Percentiles rank a stretch among this genome's conserved stretches.
Evolutionary conservation across 2,888 invertebrate genomes (phyloP).

Genomic region (Nomada ruficornis): DNA sequence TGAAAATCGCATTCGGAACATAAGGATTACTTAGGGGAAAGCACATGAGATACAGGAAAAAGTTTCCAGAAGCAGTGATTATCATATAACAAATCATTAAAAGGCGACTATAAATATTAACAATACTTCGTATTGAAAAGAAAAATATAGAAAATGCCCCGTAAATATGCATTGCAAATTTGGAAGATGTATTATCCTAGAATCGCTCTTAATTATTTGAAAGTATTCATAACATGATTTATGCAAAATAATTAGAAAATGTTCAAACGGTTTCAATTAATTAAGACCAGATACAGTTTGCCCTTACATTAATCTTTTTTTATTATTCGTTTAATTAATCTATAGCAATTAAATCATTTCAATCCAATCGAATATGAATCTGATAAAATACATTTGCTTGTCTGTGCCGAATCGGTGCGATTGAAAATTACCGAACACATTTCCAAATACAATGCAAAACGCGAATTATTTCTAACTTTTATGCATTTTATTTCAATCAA

Average conservation of each 20-base stretch:
- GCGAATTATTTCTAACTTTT: background rate
- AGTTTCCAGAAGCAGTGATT: background rate
- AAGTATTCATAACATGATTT: background rate
- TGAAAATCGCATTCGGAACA: background rate
- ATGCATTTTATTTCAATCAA: background rate
- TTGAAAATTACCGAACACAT: too few species aligned
- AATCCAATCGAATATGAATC: too few species aligned
- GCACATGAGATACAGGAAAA: background rate
- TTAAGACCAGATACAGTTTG: too few species aligned
- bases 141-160: background rate
- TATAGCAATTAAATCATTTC: too few species aligned
- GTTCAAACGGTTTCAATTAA: background rate
- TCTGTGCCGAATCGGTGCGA: too few species aligned
- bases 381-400: too few species aligned
- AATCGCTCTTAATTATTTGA: background rate
- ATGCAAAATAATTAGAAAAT: background rate
- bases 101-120: background rate
- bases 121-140: background rate
- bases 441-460: too few species aligned
- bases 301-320: too few species aligned
- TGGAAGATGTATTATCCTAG: background rate
- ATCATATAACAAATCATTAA: constrained; percentile 18
- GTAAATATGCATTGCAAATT: background rate
- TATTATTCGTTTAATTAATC: too few species aligned
- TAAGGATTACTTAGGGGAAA: background rate